Evolutionary conservation across 1,140 invertebrate species (phyloP).

Genomic region (Octopus bimaculoides): DNA sequence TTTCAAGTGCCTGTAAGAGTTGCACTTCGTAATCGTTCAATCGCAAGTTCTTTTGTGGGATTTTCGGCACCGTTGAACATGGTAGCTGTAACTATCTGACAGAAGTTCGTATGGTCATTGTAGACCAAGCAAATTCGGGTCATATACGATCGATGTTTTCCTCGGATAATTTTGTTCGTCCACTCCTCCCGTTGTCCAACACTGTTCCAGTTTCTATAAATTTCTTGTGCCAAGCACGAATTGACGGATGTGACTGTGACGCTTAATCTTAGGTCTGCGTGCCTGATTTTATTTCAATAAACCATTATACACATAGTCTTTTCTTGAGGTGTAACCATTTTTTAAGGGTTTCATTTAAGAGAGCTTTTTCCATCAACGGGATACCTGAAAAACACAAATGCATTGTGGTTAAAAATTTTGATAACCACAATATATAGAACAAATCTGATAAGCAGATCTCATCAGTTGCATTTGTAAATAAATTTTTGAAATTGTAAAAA

Average conservation of each 20-base stretch:
- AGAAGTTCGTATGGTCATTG: neutral
- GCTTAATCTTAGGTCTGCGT: neutral
- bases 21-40: neutral
- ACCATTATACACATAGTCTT: conserved; percentile 2
- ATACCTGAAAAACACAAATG: neutral
- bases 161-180: neutral
- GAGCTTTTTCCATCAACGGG: neutral
- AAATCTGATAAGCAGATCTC: neutral
- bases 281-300: neutral
- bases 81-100: conserved; percentile 3
- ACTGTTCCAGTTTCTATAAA: conserved; percentile 1
- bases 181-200: neutral
- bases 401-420: neutral
- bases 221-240: conserved; percentile 4
- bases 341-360: neutral
- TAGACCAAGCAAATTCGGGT: neutral
- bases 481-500: neutral
- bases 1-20: neutral
- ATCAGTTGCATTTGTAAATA: neutral
- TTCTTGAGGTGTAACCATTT: neutral
- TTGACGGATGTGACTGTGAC: neutral
- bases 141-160: conserved; percentile 5
- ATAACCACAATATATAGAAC: neutral
- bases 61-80: neutral
- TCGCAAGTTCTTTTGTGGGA: neutral